Evolutionary conservation across 2,113 vertebrate genomes (phyloP).

Genomic region (Bubo bubo): DNA sequence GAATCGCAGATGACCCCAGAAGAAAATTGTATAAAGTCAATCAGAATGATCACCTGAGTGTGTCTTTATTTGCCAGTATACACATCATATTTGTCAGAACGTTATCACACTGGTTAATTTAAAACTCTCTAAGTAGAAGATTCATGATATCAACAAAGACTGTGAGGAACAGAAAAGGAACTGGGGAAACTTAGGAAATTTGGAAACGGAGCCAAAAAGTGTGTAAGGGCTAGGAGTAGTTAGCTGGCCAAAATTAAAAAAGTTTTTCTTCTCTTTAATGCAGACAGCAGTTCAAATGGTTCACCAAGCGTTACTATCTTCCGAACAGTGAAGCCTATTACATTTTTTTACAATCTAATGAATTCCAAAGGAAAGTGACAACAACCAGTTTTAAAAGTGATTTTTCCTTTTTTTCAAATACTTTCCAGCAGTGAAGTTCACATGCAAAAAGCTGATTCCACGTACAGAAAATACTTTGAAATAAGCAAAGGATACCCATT

Average conservation of each 20-base stretch:
- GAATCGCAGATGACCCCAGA: neutral
- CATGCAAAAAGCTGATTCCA: conserved; percentile 39
- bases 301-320: neutral
- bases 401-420: neutral
- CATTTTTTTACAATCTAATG: neutral
- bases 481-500: neutral
- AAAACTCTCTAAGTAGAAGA: conserved; percentile 29
- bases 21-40: neutral
- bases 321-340: neutral
- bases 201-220: neutral
- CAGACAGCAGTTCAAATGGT: neutral
- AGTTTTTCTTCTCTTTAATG: neutral
- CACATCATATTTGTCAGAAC: conserved; percentile 6
- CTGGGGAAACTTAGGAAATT: neutral
- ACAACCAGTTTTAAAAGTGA: neutral
- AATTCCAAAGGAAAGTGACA: conserved; percentile 32
- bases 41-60: conserved; percentile 37
- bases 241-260: neutral
- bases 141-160: neutral
- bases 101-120: neutral
- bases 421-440: conserved; percentile 25
- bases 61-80: conserved; percentile 49
- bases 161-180: neutral
- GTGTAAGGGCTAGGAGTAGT: neutral
- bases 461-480: conserved; percentile 7